Evolutionary conservation across 2,113 vertebrate species (phyloP), one percentile per base, ranked within the genome.

Genomic region (Hippocampus abdominalis): DNA sequence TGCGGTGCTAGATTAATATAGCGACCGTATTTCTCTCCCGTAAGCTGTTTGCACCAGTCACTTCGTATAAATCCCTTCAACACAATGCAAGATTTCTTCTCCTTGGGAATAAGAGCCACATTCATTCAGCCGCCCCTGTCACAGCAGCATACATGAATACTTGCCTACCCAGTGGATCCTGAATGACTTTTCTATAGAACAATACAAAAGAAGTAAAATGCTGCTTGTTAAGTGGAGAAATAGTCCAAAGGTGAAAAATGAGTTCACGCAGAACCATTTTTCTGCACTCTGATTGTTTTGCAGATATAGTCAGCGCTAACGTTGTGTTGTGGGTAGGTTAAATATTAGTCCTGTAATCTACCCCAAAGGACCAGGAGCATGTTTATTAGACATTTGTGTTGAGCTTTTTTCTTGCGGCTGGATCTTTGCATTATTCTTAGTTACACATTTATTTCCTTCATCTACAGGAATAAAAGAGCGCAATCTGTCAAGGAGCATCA

Each of bases 181-280:
- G 66, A 78, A 66, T 73, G 68, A 54, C 72, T 79, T 86, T 89
- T 84, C 87, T 89, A 85, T 80, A 8, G n/a, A 49, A 4, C 13
- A 84, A 88, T 89, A 78, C 82, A 82, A 77, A 79, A 77, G 66
- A 75, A 83, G 82, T 86, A 81, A 84, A 80, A 80, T 78, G 59
- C 20, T 70, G 76, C 69, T 70, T 79, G 70, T 71, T 71, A 72
- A 54, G 71, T 69, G 70, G 78, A 74, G 75, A 69, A 82, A 61
- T 61, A 76, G 60, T 75, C 70, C n/a, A 57, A 6, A 57, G 54
- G 72, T 84, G 78, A 75, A 76, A 80, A 69, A 66, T 39, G 8
- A 54, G 32, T 70, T 82, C 64, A 40, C 79, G 11, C 4, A 53
- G 44, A 72, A 51, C 57, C 60, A 27, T 84, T 75, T 40, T 67